Evolutionary conservation across 2,113 vertebrate species (phyloP).

Genomic region (Orycteropus afer): DNA sequence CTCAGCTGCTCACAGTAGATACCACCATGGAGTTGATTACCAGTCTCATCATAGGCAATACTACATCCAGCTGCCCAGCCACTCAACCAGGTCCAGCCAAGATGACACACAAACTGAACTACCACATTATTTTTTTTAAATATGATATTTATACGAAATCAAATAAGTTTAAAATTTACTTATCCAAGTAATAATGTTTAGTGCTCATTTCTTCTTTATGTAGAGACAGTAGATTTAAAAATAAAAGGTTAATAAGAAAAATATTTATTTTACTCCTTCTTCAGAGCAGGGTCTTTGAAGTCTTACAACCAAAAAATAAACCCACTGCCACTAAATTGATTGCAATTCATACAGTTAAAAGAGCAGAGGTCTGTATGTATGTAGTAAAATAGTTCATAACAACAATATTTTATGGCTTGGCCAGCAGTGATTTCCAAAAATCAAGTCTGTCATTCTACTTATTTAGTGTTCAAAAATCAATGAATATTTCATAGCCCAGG

Average conservation of each 20-base stretch:
- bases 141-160: too few species aligned
- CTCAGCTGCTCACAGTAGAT: too few species aligned
- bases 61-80: too few species aligned
- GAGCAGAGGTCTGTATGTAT: not conserved
- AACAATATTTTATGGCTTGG: not conserved
- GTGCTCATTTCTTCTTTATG: not conserved
- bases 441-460: not conserved
- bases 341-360: not conserved
- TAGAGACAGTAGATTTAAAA: not conserved
- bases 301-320: not conserved
- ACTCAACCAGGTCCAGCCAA: too few species aligned
- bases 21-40: too few species aligned
- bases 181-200: not conserved
- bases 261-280: not conserved
- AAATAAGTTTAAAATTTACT: not conserved
- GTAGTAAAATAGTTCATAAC: not conserved
- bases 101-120: too few species aligned
- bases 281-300: not conserved
- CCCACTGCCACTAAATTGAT: not conserved
- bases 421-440: not conserved
- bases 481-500: not conserved
- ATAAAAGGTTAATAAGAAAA: not conserved
- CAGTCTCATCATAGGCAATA: too few species aligned
- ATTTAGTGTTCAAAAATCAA: slow-evolving; percentile 55
- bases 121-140: too few species aligned